Evolutionary conservation across 1,140 invertebrate genomes (phyloP).

Genomic region (Himalopsyche phryganea): DNA sequence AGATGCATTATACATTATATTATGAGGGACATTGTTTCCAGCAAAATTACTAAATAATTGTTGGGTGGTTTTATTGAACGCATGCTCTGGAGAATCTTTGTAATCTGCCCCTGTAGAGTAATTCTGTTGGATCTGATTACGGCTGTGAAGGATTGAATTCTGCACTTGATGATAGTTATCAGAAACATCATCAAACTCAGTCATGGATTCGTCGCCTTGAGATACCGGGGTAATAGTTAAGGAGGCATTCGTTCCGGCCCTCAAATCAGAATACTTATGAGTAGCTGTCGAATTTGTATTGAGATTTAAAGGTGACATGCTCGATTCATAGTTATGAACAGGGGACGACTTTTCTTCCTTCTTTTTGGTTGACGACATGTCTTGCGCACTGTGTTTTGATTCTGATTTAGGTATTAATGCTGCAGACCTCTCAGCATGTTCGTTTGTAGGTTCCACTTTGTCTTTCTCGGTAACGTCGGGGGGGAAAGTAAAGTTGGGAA

Average conservation of each 20-base stretch:
- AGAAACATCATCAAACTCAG: conserved; percentile 8
- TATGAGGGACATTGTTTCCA: conserved; percentile 17
- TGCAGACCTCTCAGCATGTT: no score
- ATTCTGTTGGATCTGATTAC: conserved; percentile 5
- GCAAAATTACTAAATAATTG: conserved; percentile 22
- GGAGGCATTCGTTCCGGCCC: not conserved
- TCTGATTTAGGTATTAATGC: no score
- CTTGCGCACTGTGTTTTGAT: not conserved
- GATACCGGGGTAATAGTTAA: conserved; percentile 8
- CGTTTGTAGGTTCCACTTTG: not conserved
- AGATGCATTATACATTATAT: conserved; percentile 9
- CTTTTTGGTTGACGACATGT: not conserved
- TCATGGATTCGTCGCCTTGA: conserved; percentile 3
- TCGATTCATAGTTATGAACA: conserved; percentile 28
- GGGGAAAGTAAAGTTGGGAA: conserved; percentile 22
- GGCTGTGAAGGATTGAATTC: conserved; percentile 13
- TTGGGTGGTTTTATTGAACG: conserved; percentile 23
- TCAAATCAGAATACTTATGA: conserved; percentile 8
- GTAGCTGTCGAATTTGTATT: conserved; percentile 24
- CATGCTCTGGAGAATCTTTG: conserved; percentile 21
- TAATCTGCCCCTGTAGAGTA: conserved; percentile 6
- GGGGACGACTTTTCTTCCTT: conserved; percentile 29
- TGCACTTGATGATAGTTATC: conserved; percentile 5
- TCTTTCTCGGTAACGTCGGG: conserved; percentile 26
- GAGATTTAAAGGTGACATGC: conserved; percentile 30